These are phyloP conservation scores for Venusia cambrica DNA, from an alignment of 2,888 invertebrate genomes.

Conservation along the genomic window DNA sequence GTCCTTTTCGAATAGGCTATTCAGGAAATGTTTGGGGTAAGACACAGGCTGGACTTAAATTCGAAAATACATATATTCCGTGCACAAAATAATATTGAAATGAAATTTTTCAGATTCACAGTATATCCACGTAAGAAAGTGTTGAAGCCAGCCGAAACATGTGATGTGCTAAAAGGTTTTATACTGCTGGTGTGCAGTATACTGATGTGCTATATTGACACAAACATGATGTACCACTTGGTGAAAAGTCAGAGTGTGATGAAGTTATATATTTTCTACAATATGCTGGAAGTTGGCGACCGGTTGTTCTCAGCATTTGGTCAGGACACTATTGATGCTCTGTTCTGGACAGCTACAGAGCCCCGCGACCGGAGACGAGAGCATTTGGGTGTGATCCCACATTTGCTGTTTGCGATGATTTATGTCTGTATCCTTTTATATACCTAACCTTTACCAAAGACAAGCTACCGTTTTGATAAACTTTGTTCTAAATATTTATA, in stretches of 20 bases:
- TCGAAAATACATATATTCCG: too few species aligned
- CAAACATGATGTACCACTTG: conserved; percentile 98
- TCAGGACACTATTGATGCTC: conserved; percentile 98
- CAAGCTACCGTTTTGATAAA: too few species aligned
- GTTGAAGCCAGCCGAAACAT: conserved; percentile 94
- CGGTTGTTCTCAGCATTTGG: conserved; percentile 97
- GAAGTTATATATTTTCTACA: conserved; percentile 99
- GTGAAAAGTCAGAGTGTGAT: conserved; percentile 99
- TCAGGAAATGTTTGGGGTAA: conserved; percentile 88
- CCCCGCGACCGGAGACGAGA: conserved; percentile 90
- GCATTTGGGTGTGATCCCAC: conserved; percentile 93
- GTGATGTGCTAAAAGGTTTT: conserved; percentile 96
- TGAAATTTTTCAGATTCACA: conserved; percentile 51
- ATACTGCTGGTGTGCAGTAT: conserved; percentile 91
- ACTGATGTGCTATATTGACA: conserved; percentile 95
- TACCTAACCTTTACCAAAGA: too few species aligned
- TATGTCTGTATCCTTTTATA: conserved; percentile 96
- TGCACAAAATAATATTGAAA: background rate
- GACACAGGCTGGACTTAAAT: too few species aligned
- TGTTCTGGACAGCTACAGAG: conserved; percentile 99
- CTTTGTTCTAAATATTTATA: too few species aligned
- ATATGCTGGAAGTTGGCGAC: conserved; percentile 99
- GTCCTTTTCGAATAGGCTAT: conserved; percentile 87
- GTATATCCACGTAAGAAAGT: conserved; percentile 73
- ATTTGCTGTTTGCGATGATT: conserved; percentile 93